Evolutionary conservation across 2,797 vertebrate species (phyloP), one percentile per base, ranked within the genome.

Genomic region (Vultur gryphus): DNA sequence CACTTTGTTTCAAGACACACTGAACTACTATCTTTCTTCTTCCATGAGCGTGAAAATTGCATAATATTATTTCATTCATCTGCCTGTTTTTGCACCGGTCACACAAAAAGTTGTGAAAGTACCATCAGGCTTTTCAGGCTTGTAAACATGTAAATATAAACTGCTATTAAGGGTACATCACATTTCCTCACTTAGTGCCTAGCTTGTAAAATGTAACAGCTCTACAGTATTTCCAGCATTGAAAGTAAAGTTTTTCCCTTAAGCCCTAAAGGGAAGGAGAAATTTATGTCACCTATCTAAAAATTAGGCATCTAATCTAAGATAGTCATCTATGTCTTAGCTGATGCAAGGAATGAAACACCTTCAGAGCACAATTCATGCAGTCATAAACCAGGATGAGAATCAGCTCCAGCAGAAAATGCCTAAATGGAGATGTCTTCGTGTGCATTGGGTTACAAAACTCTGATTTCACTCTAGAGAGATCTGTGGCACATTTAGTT

Each of bases 101-200:
- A 90, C 72, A 80, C 80, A 91, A 83, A 75, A 88, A 78, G 61
- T 48, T 84, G 54, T 71, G 83, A 57, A 88, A 93, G 65, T 77
- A 78, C 84, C 85, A 46, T 24, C 29, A 92, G 35, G 33, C 15
- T 95, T 95, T 93, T 87, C 91, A 95, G 33, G 57, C 48, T 92
- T 95, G 91, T 89, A 84, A 90, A 83, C 69, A 79, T 21, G 0
- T 86, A 95, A 96, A 84, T 93, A 72, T 82, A 93, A 93, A 80
- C 67, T 78, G 49, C 71, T 71, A 23, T 93, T 96, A 95, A 92
- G 57, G 26, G 41, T 78, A 55, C 79, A 87, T 89, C 87, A 59
- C 87, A 87, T 85, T 83, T 91, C 89, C 75, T 92, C 1, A 0
- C 64, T 92, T 82, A 95, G 51, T 91, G 75, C 41, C 78, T 95